Evolutionary conservation across 2,888 invertebrate genomes (phyloP).

Genomic region (Hermodice carunculata): DNA sequence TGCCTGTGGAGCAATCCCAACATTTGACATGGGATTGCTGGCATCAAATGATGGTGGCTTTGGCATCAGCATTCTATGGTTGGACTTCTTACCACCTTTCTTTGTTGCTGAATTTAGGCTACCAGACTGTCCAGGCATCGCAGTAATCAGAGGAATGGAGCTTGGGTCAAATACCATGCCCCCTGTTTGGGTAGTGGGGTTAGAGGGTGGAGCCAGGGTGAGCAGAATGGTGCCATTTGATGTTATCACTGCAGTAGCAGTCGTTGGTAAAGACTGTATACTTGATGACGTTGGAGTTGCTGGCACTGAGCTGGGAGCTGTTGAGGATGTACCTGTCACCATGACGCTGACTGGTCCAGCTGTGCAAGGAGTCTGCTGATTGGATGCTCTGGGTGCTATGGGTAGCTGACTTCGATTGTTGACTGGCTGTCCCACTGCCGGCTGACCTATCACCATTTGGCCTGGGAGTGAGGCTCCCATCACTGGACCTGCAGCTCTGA

Average conservation of each 20-base stretch:
- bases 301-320: conserved; percentile 7
- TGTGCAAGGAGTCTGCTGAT: conserved; percentile 21
- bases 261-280: too few relatives aligned
- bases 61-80: conserved; percentile 39
- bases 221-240: conserved; percentile 58
- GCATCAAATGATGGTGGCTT: conserved; percentile 24
- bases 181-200: conserved; percentile 42
- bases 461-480: too few relatives aligned
- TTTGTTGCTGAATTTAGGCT: background rate
- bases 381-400: conserved; percentile 38
- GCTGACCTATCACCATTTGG: too few relatives aligned
- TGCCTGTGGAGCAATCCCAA: background rate
- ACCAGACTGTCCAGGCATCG: background rate
- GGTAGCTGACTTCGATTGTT: conserved; percentile 43
- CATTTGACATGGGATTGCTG: background rate
- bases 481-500: too few relatives aligned
- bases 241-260: conserved; percentile 39
- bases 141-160: conserved; percentile 12
- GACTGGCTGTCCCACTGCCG: too few relatives aligned
- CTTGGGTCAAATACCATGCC: conserved; percentile 18
- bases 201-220: conserved; percentile 53
- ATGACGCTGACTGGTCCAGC: conserved; percentile 32
- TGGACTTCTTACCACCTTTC: conserved; percentile 18
- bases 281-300: too few relatives aligned
- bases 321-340: background rate